Conservation (phyloP, 2,113 vertebrate species). For the Zingel zingel region DNA sequence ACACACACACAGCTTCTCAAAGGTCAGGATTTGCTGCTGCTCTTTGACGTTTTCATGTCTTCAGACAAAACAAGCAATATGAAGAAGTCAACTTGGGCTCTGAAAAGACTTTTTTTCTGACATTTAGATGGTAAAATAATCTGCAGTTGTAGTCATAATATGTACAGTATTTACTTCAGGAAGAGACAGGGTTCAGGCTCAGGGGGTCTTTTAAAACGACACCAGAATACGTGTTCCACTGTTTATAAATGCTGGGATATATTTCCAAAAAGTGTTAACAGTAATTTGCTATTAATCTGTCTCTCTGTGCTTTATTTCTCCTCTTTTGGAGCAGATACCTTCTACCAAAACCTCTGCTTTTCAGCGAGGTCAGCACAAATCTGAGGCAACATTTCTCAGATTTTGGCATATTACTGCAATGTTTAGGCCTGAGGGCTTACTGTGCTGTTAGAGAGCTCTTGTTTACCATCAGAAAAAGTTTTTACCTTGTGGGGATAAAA, state of each 20-base stretch:
- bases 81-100: too few species aligned
- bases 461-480: conserved; percentile 21
- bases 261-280: background rate
- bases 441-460: background rate
- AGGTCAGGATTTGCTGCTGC: too few species aligned
- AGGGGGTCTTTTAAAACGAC: background rate
- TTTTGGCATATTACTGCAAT: background rate
- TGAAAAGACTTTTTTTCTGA: background rate
- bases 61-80: too few species aligned
- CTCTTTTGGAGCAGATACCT: background rate
- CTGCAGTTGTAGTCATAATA: background rate
- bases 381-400: background rate
- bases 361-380: background rate
- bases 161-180: background rate
- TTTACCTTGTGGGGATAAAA: background rate
- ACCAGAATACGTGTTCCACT: background rate
- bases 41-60: too few species aligned
- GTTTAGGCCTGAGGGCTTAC: background rate
- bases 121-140: background rate
- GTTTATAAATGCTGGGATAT: background rate
- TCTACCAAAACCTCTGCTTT: background rate
- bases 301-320: background rate
- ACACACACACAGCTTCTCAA: too few species aligned
- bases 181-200: background rate
- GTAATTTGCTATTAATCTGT: background rate